phyloP scores from a whole-genome alignment of 2,797 vertebrate genomes.

The Microcaecilia unicolor region DNA sequence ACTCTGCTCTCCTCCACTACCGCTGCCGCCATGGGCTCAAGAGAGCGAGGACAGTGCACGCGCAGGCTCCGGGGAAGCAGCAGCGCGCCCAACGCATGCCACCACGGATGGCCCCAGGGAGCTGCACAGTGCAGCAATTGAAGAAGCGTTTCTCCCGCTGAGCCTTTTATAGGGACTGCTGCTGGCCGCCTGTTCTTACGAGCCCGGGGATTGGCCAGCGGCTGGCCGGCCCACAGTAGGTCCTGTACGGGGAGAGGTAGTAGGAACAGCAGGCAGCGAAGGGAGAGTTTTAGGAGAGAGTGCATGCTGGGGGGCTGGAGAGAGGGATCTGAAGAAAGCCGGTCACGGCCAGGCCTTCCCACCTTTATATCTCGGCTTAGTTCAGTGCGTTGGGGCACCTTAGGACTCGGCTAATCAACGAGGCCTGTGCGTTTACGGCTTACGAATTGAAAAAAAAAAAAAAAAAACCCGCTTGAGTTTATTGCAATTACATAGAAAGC shows the following conservation, averaged over 20 bases:
- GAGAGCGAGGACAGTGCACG: neutral
- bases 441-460: no score
- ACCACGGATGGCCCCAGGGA: neutral
- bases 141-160: neutral
- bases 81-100: neutral
- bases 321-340: neutral
- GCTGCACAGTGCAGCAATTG: no score
- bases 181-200: no score
- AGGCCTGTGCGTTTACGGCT: no score
- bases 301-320: neutral
- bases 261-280: conserved; percentile 58
- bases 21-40: conserved; percentile 38
- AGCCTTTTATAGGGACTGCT: no score
- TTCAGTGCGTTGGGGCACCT: no score
- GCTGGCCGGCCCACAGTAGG: conserved; percentile 50
- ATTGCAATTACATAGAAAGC: no score
- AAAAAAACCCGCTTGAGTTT: no score
- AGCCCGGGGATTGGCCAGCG: neutral
- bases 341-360: no score
- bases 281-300: conserved; percentile 20
- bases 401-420: no score
- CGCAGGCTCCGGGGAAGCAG: no score
- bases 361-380: no score
- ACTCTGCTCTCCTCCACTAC: conserved; percentile 27
- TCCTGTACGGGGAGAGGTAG: conserved; percentile 48